Evolutionary conservation across 2,797 vertebrate genomes (phyloP).

Genomic region (Chelonia mydas): DNA sequence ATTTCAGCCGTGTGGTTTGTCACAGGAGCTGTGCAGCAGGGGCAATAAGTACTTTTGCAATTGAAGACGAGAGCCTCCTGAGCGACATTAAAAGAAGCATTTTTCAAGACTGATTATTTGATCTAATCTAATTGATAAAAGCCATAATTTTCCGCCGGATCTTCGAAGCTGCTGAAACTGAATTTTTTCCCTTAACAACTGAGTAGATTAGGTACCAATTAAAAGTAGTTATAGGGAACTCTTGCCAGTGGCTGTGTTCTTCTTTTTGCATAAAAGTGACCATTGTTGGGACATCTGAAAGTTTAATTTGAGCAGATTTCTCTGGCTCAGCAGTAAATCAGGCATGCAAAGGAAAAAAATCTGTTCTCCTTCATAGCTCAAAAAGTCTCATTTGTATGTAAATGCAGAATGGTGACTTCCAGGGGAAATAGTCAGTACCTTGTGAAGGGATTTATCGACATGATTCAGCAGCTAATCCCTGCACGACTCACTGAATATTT

Average conservation of each 20-base stretch:
- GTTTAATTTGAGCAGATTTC: slow-evolving; percentile 28
- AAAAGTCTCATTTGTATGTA: slow-evolving; percentile 75
- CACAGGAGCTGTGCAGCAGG: not conserved
- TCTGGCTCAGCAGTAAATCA: slow-evolving; percentile 61
- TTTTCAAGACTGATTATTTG: not conserved
- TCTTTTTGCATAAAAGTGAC: not conserved
- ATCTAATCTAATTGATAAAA: slow-evolving; percentile 22
- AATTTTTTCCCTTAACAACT: not conserved
- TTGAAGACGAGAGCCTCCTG: not conserved
- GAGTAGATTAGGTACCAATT: not conserved
- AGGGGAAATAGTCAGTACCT: slow-evolving; percentile 66
- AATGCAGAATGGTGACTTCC: slow-evolving; percentile 69
- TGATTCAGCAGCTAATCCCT: slow-evolving; percentile 72
- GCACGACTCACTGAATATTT: slow-evolving; percentile 73
- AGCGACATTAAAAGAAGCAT: not conserved
- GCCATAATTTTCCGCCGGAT: not conserved
- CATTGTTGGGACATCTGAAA: not conserved
- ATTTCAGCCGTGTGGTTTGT: not conserved
- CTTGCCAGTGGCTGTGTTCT: not conserved
- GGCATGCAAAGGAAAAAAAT: slow-evolving; percentile 28
- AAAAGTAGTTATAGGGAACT: not conserved
- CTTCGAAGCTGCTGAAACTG: not conserved
- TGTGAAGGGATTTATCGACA: slow-evolving; percentile 71
- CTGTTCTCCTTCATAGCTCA: slow-evolving; percentile 32
- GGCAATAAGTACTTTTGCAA: not conserved